Percentiles rank a stretch among this genome's conserved stretches.
Conservation (phyloP, 1,140 invertebrate genomes). For the Papilio polyxenes region DNA sequence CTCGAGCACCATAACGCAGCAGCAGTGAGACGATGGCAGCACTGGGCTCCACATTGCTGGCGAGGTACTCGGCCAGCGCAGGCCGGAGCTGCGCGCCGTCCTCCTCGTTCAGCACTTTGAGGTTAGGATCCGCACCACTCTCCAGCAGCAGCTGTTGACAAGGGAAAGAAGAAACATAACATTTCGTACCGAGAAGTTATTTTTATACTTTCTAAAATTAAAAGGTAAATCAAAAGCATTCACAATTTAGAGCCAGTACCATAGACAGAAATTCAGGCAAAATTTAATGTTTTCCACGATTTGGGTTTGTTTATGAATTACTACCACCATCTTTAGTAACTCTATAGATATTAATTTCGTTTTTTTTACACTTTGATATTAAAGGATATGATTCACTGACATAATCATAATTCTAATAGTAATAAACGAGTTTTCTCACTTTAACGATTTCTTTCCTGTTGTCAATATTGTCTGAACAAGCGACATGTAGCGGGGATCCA, state of each 20-base stretch:
- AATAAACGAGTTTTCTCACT: slow-evolving; percentile 52
- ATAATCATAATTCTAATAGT: not conserved
- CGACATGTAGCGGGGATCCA: slow-evolving; percentile 92
- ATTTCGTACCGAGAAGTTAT: no score
- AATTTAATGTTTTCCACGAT: not conserved
- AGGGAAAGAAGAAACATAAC: no score
- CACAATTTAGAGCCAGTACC: no score
- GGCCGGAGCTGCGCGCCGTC: slow-evolving; percentile 84
- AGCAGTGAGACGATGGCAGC: slow-evolving; percentile 86
- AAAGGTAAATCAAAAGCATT: no score
- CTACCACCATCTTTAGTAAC: not conserved
- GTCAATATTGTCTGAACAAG: slow-evolving; percentile 90
- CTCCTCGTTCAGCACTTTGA: slow-evolving; percentile 88
- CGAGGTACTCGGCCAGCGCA: slow-evolving; percentile 91
- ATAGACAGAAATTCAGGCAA: not conserved
- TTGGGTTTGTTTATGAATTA: slow-evolving; percentile 49
- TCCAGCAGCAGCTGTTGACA: slow-evolving; percentile 85
- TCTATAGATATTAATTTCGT: no score
- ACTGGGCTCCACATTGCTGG: slow-evolving; percentile 86
- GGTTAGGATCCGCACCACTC: slow-evolving; percentile 89
- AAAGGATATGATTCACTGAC: no score
- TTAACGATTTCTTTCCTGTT: slow-evolving; percentile 85
- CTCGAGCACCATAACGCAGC: slow-evolving; percentile 89
- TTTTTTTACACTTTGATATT: no score
- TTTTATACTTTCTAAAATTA: not conserved